Conservation (phyloP, 2,888 invertebrate genomes). For the Acleris literana region DNA sequence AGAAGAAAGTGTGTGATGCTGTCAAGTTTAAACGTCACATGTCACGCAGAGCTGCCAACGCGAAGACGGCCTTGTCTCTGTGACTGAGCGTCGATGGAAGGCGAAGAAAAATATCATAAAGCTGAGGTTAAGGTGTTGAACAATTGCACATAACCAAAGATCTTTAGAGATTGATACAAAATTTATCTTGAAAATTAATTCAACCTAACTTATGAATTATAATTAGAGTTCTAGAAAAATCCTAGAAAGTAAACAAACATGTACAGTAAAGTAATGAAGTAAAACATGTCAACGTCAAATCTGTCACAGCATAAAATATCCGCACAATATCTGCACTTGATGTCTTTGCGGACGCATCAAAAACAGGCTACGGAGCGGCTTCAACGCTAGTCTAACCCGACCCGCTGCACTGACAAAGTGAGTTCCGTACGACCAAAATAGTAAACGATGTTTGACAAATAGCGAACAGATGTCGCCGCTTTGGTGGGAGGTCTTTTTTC, state of each 20-base stretch:
- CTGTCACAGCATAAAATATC: conserved; percentile 1
- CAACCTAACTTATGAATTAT: too few relatives aligned
- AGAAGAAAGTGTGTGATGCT: conserved; percentile 48
- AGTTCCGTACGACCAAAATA: conserved; percentile 64
- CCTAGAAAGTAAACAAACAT: neutral
- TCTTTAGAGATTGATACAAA: neutral
- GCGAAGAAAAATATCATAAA: conserved; percentile 39
- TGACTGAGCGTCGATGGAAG: conserved; percentile 40
- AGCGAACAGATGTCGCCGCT: conserved; percentile 71
- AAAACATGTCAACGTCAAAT: conserved; percentile 4
- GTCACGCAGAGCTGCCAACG: conserved; percentile 64
- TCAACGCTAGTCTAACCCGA: conserved; percentile 30
- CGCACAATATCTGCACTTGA: neutral
- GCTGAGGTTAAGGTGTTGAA: conserved; percentile 38
- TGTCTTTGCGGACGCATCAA: conserved; percentile 5
- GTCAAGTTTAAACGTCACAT: conserved; percentile 69
- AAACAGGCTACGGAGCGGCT: neutral
- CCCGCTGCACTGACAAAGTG: conserved; percentile 60
- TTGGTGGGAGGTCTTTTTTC: conserved; percentile 53
- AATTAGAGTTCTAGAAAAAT: neutral
- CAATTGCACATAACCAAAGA: conserved; percentile 25
- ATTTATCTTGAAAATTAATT: too few relatives aligned
- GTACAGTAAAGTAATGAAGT: neutral
- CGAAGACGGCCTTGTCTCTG: conserved; percentile 61
- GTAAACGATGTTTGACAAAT: conserved; percentile 80